Base-by-base conservation (phyloP, 2,888 invertebrate species). In the Agonum fuliginosum region DNA sequence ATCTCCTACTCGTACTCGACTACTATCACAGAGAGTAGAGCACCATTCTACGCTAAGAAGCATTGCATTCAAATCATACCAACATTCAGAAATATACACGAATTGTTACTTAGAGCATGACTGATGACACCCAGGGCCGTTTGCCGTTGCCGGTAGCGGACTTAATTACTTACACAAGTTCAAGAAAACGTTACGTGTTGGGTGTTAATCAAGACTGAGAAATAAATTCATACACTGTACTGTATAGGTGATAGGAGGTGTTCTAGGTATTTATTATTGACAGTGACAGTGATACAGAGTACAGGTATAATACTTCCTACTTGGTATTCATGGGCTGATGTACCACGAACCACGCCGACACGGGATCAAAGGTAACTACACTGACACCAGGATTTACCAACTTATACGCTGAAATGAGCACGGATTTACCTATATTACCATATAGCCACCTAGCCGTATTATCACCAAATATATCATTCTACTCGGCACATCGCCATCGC, bases 401-500 rank as follows among this genome's bases (percentile, higher is more conserved):
- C 58, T 73, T 73, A 73, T 58, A 73, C 72, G 54, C 54, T 22
- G 22, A 73, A 73, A 73, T 54, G 58, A 58, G 54, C 54, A 54
- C 37, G 72, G 72, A 73, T 73, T 73, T 73, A 73, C 37, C 19
- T 14, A 58, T 73, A 73, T 73, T 73, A 73, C n/a, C n/a, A n/a
- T n/a, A 73, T 73, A 58, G 72, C 58, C 41, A 73, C 34, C 72
- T 19, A 58, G 58, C 4, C 22, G 20, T 22, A 22, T 34, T 34
- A 51, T 24, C 51, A 51, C 51, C 20, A 22, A 22, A 51, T 43
- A 14, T n/a, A 43, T 14, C 14, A 5, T 41, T n/a, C 14, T 12
- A 1, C 12, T 24, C 24, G 22, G 19, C 22, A 58, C 14, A 19
- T 3, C 54, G n/a, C 12, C 20, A 19, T 5, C 22, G n/a, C n/a